phyloP scores from a whole-genome alignment of 2,888 invertebrate genomes.

The Spodoptera exigua region DNA sequence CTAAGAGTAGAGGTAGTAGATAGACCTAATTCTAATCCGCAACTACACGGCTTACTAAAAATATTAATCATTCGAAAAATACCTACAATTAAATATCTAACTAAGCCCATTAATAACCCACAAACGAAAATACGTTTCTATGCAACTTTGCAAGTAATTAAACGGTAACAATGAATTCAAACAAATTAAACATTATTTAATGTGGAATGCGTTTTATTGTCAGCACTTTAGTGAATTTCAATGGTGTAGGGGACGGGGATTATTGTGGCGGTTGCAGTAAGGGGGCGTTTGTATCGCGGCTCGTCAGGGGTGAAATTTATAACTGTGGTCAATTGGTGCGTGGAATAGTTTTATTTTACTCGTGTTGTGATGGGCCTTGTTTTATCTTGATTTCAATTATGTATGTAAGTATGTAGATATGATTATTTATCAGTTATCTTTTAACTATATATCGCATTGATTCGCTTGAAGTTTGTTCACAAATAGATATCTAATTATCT shows the following conservation, averaged over 20 bases:
- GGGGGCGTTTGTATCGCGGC: conserved; percentile 60
- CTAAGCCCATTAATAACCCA: conserved; percentile 21
- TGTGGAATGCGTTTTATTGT: conserved; percentile 62
- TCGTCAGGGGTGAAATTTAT: conserved; percentile 59
- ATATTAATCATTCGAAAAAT: not conserved
- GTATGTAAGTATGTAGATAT: not conserved
- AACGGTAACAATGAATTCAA: conserved; percentile 50
- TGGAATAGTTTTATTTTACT: conserved; percentile 17
- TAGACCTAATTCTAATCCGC: no score
- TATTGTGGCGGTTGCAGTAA: conserved; percentile 59
- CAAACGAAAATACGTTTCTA: conserved; percentile 14
- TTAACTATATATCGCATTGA: no score
- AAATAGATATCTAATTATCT: no score
- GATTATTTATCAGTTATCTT: no score
- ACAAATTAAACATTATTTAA: conserved; percentile 61
- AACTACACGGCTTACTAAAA: no score
- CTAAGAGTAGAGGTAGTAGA: no score
- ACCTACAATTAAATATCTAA: conserved; percentile 1
- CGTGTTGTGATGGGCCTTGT: not conserved
- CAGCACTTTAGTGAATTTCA: conserved; percentile 41
- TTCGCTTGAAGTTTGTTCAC: no score
- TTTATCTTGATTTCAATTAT: not conserved
- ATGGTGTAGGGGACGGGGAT: conserved; percentile 53
- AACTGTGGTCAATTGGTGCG: conserved; percentile 56
- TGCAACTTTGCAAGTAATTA: conserved; percentile 47